These are phyloP conservation scores for Falco novaeseelandiae DNA, from an alignment of 2,797 vertebrate genomes.

Conservation along the genomic window DNA sequence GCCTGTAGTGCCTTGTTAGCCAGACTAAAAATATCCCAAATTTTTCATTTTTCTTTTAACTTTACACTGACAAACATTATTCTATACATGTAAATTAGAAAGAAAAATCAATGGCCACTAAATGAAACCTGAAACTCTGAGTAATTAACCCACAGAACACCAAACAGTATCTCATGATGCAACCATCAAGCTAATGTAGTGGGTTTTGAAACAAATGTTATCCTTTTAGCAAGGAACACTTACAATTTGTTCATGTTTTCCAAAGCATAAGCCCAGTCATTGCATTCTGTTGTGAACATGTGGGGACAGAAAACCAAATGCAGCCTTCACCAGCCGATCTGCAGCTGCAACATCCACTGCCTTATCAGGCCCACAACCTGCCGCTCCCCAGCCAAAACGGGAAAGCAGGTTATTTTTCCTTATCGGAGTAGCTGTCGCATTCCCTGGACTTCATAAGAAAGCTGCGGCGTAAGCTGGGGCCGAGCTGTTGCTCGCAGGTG, in stretches of 20 bases:
- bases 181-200: rapidly evolving
- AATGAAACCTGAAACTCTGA: not conserved
- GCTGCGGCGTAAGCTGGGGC: not conserved
- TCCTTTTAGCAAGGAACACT: rapidly evolving
- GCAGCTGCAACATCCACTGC: not conserved
- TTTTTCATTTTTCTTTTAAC: not conserved
- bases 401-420: not conserved
- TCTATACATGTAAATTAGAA: not conserved
- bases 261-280: rapidly evolving
- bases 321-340: not conserved
- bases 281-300: rapidly evolving
- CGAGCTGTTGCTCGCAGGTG: not conserved
- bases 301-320: not conserved
- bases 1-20: not conserved
- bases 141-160: not conserved
- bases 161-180: rapidly evolving
- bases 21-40: not conserved
- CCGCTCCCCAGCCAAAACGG: rapidly evolving
- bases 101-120: not conserved
- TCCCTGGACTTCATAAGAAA: not conserved
- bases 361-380: not conserved
- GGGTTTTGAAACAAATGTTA: not conserved
- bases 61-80: not conserved
- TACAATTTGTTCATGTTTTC: rapidly evolving
- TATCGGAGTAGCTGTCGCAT: not conserved